Conservation (phyloP, 2,113 vertebrate genomes). For the Octodon degus region DNA sequence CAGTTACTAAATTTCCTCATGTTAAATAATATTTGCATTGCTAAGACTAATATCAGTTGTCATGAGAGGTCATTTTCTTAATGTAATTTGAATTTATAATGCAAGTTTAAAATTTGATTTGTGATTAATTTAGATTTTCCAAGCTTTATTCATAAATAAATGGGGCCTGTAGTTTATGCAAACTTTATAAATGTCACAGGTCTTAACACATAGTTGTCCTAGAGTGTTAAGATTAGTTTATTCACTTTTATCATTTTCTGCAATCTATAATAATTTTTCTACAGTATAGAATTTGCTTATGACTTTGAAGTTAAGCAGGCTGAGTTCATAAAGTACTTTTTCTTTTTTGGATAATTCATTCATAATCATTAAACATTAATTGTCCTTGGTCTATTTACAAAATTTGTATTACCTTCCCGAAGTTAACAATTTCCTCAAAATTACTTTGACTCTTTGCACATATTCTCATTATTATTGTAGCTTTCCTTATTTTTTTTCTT, state of each 20-base stretch:
- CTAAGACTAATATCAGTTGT: neutral
- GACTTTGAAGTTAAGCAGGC: neutral
- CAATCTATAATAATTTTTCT: neutral
- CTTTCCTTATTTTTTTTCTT: neutral
- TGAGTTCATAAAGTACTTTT: neutral
- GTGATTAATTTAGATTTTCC: constrained; percentile 40
- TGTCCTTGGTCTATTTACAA: neutral
- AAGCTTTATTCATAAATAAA: constrained; percentile 25
- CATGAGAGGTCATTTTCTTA: neutral
- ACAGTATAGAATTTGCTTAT: neutral
- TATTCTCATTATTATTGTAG: neutral
- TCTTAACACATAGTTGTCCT: neutral
- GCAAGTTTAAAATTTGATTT: constrained; percentile 44
- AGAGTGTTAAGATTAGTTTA: neutral
- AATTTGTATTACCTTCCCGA: neutral
- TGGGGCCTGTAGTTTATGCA: neutral
- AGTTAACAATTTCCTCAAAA: neutral
- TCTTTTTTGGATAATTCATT: neutral
- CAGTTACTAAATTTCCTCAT: neutral
- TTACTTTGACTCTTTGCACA: neutral
- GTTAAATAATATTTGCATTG: neutral
- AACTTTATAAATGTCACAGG: neutral
- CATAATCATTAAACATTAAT: neutral
- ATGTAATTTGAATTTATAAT: constrained; percentile 18
- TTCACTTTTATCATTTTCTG: neutral